These are phyloP conservation scores for Ramphastos sulfuratus DNA, from an alignment of 2,113 vertebrate species.

Conservation along the genomic window DNA sequence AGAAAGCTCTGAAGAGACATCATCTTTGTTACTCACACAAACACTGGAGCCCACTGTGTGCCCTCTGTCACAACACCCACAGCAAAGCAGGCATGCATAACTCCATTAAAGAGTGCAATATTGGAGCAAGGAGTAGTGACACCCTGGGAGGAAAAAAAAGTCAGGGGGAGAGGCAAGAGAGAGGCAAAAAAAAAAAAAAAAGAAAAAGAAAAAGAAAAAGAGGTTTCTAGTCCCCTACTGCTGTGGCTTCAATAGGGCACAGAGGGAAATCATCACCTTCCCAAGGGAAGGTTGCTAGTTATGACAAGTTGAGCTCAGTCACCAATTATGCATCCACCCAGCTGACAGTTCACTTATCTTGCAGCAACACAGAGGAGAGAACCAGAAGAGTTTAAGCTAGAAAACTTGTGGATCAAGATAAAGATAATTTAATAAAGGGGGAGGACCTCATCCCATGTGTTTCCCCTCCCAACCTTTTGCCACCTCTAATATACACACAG, in stretches of 20 bases:
- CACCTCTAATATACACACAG: background rate
- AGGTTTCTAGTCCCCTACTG: background rate
- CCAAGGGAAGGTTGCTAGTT: background rate
- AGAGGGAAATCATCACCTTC: background rate
- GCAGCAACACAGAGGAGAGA: background rate
- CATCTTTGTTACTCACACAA: background rate
- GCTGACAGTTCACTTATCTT: background rate
- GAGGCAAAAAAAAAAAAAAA: background rate
- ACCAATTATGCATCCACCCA: background rate
- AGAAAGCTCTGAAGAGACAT: background rate
- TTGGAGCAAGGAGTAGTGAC: background rate
- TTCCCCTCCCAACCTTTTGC: background rate
- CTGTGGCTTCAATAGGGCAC: background rate
- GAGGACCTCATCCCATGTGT: background rate
- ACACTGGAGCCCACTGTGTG: background rate
- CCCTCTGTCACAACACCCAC: background rate
- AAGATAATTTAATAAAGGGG: background rate
- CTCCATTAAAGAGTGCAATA: background rate
- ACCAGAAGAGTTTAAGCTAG: background rate
- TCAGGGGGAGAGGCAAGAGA: background rate
- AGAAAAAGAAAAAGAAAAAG: background rate
- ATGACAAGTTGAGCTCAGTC: accelerated
- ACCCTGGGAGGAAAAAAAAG: background rate
- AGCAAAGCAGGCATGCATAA: background rate
- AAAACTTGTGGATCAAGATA: background rate